phyloP scores from a whole-genome alignment of 2,113 vertebrate genomes.

The Pseudopipra pipra region DNA sequence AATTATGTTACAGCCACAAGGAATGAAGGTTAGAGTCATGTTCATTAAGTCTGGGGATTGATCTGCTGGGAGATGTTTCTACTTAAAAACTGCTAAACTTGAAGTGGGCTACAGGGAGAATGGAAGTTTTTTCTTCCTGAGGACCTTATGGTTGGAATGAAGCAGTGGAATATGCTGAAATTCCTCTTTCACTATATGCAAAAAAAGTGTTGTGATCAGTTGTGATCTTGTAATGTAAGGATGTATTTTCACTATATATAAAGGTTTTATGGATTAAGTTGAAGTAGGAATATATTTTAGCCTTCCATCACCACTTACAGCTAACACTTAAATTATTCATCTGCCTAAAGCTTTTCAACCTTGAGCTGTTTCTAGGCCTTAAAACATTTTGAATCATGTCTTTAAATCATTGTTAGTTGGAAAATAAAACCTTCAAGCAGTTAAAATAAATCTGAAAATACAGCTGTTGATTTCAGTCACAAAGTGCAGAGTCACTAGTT shows the following conservation, averaged over 20 bases:
- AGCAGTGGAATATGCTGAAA: neutral
- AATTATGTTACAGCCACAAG: conserved; percentile 96
- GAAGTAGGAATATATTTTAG: neutral
- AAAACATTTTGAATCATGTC: neutral
- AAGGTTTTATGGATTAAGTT: neutral
- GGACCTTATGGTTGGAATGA: neutral
- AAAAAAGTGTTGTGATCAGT: neutral
- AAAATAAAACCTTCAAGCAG: neutral
- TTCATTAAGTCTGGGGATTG: neutral
- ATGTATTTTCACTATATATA: neutral
- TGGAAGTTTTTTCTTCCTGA: neutral
- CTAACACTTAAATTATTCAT: neutral
- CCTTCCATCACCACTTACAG: neutral
- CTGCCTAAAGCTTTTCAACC: neutral
- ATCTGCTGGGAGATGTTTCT: neutral
- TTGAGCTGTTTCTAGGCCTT: neutral
- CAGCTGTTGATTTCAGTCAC: neutral
- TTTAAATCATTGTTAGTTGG: neutral
- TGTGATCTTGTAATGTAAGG: neutral
- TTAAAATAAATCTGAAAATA: neutral
- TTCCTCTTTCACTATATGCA: neutral
- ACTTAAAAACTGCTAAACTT: neutral
- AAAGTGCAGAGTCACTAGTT: neutral
- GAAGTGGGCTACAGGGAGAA: neutral
- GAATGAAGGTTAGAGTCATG: conserved; percentile 84